These are phyloP conservation scores for Oostethus manadensis DNA, from an alignment of 2,113 vertebrate genomes.

Conservation along the genomic window DNA sequence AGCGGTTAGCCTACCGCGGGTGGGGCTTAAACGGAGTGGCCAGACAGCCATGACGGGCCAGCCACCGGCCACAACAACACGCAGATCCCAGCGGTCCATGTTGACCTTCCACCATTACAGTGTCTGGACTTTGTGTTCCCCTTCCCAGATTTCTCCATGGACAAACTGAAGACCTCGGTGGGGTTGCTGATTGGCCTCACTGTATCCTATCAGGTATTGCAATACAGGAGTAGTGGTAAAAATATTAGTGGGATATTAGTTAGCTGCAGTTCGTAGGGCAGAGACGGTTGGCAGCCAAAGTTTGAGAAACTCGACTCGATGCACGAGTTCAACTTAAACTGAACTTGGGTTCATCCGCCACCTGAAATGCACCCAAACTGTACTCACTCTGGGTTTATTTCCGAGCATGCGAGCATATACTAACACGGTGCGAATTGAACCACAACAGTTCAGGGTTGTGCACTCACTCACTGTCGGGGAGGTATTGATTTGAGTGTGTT, in stretches of 20 bases:
- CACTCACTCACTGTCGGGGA: neutral
- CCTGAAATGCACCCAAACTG: neutral
- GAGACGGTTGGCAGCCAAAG: neutral
- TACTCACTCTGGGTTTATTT: neutral
- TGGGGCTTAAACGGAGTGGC: slow-evolving; percentile 41
- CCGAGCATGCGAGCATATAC: neutral
- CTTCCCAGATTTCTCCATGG: neutral
- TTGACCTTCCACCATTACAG: slow-evolving; percentile 2
- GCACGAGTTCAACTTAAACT: neutral
- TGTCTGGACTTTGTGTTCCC: slow-evolving; percentile 6
- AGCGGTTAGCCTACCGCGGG: slow-evolving; percentile 40
- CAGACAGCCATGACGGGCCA: slow-evolving; percentile 45
- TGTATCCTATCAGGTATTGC: too few species aligned
- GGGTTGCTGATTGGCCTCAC: neutral
- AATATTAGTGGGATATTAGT: too few species aligned
- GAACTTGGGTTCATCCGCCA: neutral
- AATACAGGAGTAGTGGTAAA: too few species aligned
- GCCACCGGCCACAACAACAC: slow-evolving; percentile 14
- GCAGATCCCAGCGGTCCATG: slow-evolving; percentile 27
- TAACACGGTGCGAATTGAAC: neutral
- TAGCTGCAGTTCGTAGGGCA: neutral
- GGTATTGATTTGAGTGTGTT: neutral
- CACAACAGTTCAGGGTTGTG: neutral
- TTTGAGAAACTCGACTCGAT: neutral
- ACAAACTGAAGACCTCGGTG: slow-evolving; percentile 13